Percentiles rank a stretch among this genome's conserved stretches.
Evolutionary conservation across 1,140 invertebrate species (phyloP).

Genomic region (Dendroctonus ponderosae): DNA sequence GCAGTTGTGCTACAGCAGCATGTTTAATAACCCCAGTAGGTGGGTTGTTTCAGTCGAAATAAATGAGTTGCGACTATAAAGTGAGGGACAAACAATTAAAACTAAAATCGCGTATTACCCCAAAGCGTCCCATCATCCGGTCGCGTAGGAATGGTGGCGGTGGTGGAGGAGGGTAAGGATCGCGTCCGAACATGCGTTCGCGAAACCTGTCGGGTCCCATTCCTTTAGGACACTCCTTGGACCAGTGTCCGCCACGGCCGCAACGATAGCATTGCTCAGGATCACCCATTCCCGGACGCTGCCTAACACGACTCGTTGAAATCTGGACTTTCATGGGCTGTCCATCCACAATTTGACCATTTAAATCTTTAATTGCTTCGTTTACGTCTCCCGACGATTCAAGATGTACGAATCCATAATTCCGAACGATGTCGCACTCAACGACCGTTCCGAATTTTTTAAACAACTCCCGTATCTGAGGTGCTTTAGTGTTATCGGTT

Average conservation of each 20-base stretch:
- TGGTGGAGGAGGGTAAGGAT: conserved; percentile 79
- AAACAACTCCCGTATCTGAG: conserved; percentile 82
- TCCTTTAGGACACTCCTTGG: conserved; percentile 84
- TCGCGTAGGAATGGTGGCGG: conserved; percentile 83
- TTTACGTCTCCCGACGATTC: conserved; percentile 80
- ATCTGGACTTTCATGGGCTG: conserved; percentile 87
- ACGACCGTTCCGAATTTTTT: conserved; percentile 85
- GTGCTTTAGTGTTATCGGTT: conserved; percentile 83
- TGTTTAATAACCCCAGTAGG: no score
- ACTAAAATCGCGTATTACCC: conserved; percentile 53
- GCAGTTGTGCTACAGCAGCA: no score
- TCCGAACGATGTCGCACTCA: conserved; percentile 87
- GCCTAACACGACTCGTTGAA: conserved; percentile 85
- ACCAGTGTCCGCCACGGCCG: conserved; percentile 91
- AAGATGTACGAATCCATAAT: conserved; percentile 89
- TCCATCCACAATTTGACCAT: conserved; percentile 79
- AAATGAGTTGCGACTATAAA: no score
- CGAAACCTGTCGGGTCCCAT: conserved; percentile 76
- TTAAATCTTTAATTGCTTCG: conserved; percentile 82
- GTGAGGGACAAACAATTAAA: neutral
- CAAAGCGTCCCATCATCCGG: conserved; percentile 81
- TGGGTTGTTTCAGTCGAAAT: no score
- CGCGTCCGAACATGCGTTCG: conserved; percentile 78
- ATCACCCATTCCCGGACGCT: conserved; percentile 92
- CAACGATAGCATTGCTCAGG: conserved; percentile 93